These are phyloP conservation scores for Aplysina aerophoba DNA, from an alignment of 37 sponge, comb jelly and placozoan species.

Conservation along the genomic window DNA sequence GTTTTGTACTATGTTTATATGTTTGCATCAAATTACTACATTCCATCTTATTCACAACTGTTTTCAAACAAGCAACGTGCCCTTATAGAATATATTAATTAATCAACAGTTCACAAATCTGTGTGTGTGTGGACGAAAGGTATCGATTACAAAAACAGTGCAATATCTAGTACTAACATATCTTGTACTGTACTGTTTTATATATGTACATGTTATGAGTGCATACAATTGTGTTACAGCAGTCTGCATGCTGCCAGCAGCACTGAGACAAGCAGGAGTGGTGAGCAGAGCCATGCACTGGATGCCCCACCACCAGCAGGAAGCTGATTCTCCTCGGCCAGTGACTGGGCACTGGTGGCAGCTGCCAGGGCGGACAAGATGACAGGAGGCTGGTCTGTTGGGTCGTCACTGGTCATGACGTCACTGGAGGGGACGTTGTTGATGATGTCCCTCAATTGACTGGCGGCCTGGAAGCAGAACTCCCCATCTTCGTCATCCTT, in stretches of 20 bases:
- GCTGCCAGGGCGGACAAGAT: conserved; percentile 12
- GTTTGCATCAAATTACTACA: no score
- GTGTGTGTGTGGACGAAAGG: no score
- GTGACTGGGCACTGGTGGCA: background rate
- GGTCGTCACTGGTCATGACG: background rate
- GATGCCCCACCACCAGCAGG: background rate
- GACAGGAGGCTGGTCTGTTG: background rate
- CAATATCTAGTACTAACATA: no score
- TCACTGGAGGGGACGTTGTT: background rate
- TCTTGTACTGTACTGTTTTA: no score
- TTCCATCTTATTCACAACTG: no score
- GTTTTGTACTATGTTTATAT: no score
- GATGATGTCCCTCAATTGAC: background rate
- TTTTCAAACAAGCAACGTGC: no score
- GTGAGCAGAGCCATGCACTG: background rate
- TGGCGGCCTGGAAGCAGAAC: background rate
- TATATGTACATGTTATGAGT: no score
- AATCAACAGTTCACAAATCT: no score
- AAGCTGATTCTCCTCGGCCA: background rate
- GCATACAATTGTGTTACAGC: no score
- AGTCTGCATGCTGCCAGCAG: background rate
- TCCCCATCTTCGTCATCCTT: background rate
- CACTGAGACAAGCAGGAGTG: background rate
- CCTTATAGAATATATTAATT: no score
- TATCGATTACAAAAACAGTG: no score